Conservation (phyloP, 1,140 invertebrate genomes). For the Geopemphigus sp. region DNA sequence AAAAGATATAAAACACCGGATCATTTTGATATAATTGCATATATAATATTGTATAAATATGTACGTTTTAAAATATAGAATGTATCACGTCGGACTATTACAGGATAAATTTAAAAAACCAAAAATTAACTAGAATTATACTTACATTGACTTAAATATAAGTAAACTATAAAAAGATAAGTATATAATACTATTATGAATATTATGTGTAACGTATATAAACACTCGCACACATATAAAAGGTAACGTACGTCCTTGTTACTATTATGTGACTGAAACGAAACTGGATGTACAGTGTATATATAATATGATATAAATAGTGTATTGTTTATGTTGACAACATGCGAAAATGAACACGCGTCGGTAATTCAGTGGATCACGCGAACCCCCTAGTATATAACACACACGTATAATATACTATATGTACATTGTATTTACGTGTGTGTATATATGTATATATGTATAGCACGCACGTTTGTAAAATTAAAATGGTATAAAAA, state of each 20-base stretch:
- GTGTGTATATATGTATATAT: neutral
- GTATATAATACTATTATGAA: too few relatives aligned
- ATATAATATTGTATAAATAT: neutral
- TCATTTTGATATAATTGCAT: neutral
- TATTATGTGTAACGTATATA: neutral
- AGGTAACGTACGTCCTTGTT: neutral
- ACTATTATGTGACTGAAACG: slow-evolving; percentile 16
- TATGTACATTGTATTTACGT: neutral
- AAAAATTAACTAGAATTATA: neutral
- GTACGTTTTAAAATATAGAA: neutral
- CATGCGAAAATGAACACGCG: slow-evolving; percentile 47
- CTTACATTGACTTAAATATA: neutral
- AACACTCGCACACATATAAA: neutral
- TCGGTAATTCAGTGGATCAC: slow-evolving; percentile 47
- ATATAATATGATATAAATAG: slow-evolving; percentile 6
- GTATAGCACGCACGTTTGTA: neutral
- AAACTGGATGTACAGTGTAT: neutral
- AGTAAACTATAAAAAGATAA: neutral
- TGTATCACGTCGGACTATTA: neutral
- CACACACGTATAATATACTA: neutral
- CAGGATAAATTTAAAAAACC: neutral
- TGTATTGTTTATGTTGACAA: slow-evolving; percentile 47
- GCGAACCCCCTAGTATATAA: slow-evolving; percentile 6
- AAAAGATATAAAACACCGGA: neutral
- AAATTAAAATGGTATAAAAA: too few relatives aligned